Base-by-base conservation (phyloP, 2,888 invertebrate genomes). In the Oligia latruncula region DNA sequence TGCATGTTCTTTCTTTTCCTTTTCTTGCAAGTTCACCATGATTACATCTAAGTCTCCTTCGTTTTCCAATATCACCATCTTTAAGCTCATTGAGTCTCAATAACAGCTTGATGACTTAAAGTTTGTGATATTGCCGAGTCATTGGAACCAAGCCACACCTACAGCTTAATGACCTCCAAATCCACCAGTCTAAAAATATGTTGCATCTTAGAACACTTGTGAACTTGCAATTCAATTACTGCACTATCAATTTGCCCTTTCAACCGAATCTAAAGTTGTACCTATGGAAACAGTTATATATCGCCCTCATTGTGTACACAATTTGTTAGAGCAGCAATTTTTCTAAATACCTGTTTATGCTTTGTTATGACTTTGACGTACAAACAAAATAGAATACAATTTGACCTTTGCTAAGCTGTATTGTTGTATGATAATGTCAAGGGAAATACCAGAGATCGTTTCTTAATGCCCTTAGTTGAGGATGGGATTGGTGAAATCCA, bases 401-500 rank as follows among this genome's bases (percentile, higher is more conserved):
- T 82, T 87, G 88, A 90, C 92, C 91, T 92, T 93, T 92, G 74
- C 83, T 85, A 73, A 65, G 80, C 68, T 71, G 86, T 86, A 87
- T 90, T 89, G 90, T 88, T 83, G 80, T 82, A 76, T 80, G 88
- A 92, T 92, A 94, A 94, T 94, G 94, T 94, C 94, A 94, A 94
- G 94, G 94, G 87, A 92, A 93, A 90, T 88, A 86, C 75, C 87
- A 66, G 80, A 87, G 87, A 89, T 88, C 86, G 90, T 90, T 90
- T 89, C 89, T 87, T 88, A 87, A 86, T 85, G 86, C 86, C 90
- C 85, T 86, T 80, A 81, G 74, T 62, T 78, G 46, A 81, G 78
- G 78, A 84, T 78, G 75, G 80, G 78, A 78, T 86, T 80, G 62
- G 66, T 79, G 80, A 81, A 90, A 87, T 88, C 76, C 29, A 52